These are phyloP conservation scores for Sphecodes monilicornis DNA, from an alignment of 2,888 invertebrate genomes.

Conservation along the genomic window DNA sequence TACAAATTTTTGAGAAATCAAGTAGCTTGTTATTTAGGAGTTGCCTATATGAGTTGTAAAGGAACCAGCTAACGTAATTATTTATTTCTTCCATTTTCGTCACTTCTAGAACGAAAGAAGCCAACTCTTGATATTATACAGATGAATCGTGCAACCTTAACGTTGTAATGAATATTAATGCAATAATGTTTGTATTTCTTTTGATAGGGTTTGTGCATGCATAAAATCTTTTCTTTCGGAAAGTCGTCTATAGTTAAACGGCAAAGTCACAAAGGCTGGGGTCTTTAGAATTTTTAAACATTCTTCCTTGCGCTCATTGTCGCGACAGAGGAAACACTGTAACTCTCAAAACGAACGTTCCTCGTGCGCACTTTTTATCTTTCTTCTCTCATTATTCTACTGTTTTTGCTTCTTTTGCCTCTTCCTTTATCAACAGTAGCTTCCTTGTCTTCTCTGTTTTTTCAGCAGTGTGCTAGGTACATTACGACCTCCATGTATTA, in stretches of 20 bases:
- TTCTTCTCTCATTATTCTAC: conserved; percentile 55
- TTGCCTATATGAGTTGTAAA: background rate
- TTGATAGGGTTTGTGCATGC: background rate
- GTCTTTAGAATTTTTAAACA: conserved; percentile 36
- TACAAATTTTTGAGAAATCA: no score
- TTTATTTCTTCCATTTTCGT: background rate
- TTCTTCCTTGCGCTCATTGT: conserved; percentile 25
- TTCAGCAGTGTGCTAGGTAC: conserved; percentile 49
- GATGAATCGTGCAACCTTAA: background rate
- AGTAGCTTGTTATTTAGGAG: background rate
- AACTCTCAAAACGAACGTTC: conserved; percentile 30
- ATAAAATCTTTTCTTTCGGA: background rate
- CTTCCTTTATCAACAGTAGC: conserved; percentile 51
- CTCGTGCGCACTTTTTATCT: conserved; percentile 22
- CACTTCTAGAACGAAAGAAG: background rate
- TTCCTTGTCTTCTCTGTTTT: conserved; percentile 50
- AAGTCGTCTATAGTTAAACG: background rate
- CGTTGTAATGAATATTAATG: background rate
- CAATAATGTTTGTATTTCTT: background rate
- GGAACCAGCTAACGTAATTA: background rate
- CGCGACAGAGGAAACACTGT: conserved; percentile 48
- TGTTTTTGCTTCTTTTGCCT: conserved; percentile 31
- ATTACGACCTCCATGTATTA: conserved; percentile 60
- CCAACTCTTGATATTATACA: background rate
- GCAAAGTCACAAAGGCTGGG: background rate